A percentile compares a stretch with the other conserved stretches of the same genome.
Evolutionary conservation across 1,140 invertebrate genomes (phyloP).

Genomic region (Holcopasites calliopsidis): DNA sequence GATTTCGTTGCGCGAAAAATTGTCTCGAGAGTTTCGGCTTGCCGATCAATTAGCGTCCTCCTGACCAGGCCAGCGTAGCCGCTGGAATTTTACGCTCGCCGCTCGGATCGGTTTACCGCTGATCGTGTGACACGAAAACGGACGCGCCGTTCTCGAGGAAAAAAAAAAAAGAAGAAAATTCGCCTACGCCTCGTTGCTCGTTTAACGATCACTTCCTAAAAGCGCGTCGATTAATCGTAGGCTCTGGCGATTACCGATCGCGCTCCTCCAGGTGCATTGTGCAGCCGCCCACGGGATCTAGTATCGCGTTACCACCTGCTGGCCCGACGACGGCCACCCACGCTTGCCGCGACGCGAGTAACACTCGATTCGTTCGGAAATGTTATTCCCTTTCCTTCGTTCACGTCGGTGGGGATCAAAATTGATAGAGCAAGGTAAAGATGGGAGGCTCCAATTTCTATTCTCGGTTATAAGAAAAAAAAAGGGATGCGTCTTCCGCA

Average conservation of each 20-base stretch:
- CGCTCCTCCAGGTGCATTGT: background rate
- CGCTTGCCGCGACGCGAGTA: background rate
- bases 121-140: conserved; percentile 10
- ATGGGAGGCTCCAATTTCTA: background rate
- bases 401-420: no score
- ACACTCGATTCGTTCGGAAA: no score
- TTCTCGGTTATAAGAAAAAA: background rate
- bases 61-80: conserved; percentile 11
- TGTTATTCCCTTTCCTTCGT: no score
- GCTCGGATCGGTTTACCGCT: conserved; percentile 52
- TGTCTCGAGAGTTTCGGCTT: background rate
- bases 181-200: background rate
- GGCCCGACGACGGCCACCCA: conserved; percentile 6
- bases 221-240: background rate
- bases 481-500: background rate
- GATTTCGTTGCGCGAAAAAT: conserved; percentile 5
- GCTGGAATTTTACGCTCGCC: conserved; percentile 23
- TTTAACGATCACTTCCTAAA: background rate
- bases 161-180: background rate
- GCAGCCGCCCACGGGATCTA: background rate
- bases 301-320: conserved; percentile 16
- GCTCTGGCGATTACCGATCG: background rate
- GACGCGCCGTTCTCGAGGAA: background rate
- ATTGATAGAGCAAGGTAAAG: background rate
- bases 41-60: background rate